Evolutionary conservation across 2,113 vertebrate species (phyloP).

Genomic region (Poeciliopsis retropinna): DNA sequence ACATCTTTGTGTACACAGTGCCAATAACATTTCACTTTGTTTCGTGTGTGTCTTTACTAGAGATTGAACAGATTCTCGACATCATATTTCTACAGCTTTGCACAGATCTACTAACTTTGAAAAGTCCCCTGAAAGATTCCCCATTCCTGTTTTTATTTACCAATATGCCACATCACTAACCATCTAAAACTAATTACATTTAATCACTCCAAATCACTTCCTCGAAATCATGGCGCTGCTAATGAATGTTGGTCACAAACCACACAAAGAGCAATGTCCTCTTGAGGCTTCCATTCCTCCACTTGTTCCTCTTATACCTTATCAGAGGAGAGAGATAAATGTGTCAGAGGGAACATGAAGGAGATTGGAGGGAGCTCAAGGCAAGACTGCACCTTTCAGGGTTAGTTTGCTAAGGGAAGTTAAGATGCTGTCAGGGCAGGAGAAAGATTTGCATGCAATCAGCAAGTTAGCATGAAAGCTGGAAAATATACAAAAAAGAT

Average conservation of each 20-base stretch:
- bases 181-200: slow-evolving; percentile 44
- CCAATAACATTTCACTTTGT: background rate
- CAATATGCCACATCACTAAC: slow-evolving; percentile 24
- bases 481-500: slow-evolving; percentile 20
- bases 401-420: background rate
- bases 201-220: slow-evolving; percentile 43
- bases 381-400: background rate
- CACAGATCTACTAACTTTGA: slow-evolving; percentile 26
- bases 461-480: background rate
- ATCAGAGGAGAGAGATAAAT: slow-evolving; percentile 42
- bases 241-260: slow-evolving; percentile 46
- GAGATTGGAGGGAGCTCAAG: background rate
- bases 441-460: slow-evolving; percentile 36
- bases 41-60: background rate
- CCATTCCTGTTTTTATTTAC: slow-evolving; percentile 14
- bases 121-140: slow-evolving; percentile 15
- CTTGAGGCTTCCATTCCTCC: slow-evolving; percentile 14
- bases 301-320: slow-evolving; percentile 2
- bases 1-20: too few relatives aligned
- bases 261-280: slow-evolving; percentile 10
- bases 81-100: slow-evolving; percentile 5
- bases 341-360: slow-evolving; percentile 1
- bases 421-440: background rate
- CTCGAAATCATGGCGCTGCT: slow-evolving; percentile 22
- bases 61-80: background rate